A percentile compares a stretch with the other conserved stretches of the same genome.
Conservation (phyloP, 2,888 invertebrate genomes). For the Linnaemya vulpina region DNA sequence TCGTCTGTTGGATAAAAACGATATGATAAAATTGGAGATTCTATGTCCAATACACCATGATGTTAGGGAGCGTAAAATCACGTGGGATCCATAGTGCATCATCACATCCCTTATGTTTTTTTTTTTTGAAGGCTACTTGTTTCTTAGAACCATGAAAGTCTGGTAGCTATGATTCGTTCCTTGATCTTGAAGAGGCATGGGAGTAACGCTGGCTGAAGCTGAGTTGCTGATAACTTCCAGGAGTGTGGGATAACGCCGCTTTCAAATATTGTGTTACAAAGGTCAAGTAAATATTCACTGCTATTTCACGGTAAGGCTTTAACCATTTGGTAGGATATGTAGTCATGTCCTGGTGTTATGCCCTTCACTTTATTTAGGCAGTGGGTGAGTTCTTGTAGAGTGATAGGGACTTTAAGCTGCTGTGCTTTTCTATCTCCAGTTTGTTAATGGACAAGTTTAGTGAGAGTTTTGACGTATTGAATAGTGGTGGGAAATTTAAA, state of each 20-base stretch:
- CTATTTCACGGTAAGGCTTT: background rate
- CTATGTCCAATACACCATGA: too few relatives aligned
- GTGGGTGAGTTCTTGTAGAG: too few relatives aligned
- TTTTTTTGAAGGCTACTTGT: constrained; percentile 37
- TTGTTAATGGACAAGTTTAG: background rate
- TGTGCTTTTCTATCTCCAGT: constrained; percentile 4
- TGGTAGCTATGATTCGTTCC: constrained; percentile 39
- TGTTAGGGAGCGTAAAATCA: constrained; percentile 48
- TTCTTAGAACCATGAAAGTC: constrained; percentile 18
- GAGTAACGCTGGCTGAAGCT: constrained; percentile 12
- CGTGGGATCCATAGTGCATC: constrained; percentile 45
- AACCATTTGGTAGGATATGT: too few relatives aligned
- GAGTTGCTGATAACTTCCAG: constrained; percentile 4
- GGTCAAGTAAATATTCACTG: background rate
- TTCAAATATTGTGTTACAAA: constrained; percentile 43
- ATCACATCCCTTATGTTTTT: constrained; percentile 37
- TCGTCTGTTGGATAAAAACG: constrained; percentile 45
- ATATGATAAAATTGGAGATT: too few relatives aligned
- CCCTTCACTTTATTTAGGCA: too few relatives aligned
- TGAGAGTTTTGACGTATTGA: background rate
- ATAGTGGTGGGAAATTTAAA: background rate
- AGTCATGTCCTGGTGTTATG: too few relatives aligned
- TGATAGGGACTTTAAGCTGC: constrained; percentile 12
- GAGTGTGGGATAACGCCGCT: too few relatives aligned
- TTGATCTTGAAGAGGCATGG: constrained; percentile 50